Evolutionary conservation across 2,113 vertebrate species (phyloP).

Genomic region (Corydoras sp.): DNA sequence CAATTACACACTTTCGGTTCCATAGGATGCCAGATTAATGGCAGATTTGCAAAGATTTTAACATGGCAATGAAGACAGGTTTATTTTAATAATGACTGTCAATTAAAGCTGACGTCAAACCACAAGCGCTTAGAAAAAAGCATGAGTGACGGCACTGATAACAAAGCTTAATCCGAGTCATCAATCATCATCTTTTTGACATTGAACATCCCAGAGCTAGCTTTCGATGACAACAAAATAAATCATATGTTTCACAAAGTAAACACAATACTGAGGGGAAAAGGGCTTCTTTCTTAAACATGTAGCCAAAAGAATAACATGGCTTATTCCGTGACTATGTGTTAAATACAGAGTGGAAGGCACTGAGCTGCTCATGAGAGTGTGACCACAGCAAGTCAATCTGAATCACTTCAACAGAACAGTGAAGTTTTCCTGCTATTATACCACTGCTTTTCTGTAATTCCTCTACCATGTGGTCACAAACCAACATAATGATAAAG

Average conservation of each 20-base stretch:
- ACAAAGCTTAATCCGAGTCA: conserved; percentile 40
- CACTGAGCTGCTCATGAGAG: background rate
- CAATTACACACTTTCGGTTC: too few species aligned
- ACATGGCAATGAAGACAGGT: conserved; percentile 25
- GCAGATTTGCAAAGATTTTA: background rate
- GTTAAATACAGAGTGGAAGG: conserved; percentile 8
- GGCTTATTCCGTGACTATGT: background rate
- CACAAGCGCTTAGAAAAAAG: conserved; percentile 25
- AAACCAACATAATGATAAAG: conserved; percentile 92
- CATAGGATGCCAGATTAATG: too few species aligned
- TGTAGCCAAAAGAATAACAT: background rate
- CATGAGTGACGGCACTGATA: conserved; percentile 38
- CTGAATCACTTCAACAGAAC: too few species aligned
- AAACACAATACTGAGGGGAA: conserved; percentile 2
- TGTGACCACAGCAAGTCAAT: conserved; percentile 16
- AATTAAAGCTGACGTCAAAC: conserved; percentile 33
- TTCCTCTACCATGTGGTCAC: conserved; percentile 35
- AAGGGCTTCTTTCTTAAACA: background rate
- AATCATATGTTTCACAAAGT: background rate
- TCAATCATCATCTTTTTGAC: conserved; percentile 40
- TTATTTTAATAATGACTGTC: conserved; percentile 29
- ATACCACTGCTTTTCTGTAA: too few species aligned
- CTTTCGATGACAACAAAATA: conserved; percentile 4
- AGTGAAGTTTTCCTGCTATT: too few species aligned
- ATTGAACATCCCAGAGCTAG: conserved; percentile 2